Conservation (phyloP, 1,140 invertebrate species). For the Calephelis nemesis region DNA sequence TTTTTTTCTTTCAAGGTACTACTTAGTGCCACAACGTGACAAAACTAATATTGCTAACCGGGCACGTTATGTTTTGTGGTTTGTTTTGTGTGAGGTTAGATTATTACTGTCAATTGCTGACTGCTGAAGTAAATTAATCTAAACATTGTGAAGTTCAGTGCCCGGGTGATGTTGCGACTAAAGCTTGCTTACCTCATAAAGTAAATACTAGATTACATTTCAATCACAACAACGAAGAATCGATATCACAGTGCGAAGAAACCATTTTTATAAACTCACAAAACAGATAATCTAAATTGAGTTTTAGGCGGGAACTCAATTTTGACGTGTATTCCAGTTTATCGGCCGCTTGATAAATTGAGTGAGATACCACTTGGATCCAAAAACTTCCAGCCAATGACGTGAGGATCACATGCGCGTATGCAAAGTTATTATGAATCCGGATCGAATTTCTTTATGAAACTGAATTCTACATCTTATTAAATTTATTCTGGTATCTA, state of each 20-base stretch:
- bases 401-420: constrained; percentile 14
- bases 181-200: too few relatives aligned
- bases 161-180: too few relatives aligned
- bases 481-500: too few relatives aligned
- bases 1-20: too few relatives aligned
- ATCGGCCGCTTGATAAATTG: constrained; percentile 70
- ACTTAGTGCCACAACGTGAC: too few relatives aligned
- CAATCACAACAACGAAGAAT: constrained; percentile 8
- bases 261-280: constrained; percentile 68
- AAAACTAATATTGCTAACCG: too few relatives aligned
- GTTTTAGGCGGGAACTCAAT: constrained; percentile 75
- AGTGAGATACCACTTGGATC: constrained; percentile 51
- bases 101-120: too few relatives aligned
- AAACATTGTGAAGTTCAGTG: too few relatives aligned
- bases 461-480: neutral
- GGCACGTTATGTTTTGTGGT: too few relatives aligned
- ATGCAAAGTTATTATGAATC: constrained; percentile 24
- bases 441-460: constrained; percentile 6
- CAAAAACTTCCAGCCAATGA: constrained; percentile 24
- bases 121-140: too few relatives aligned
- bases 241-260: constrained; percentile 35
- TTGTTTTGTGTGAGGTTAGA: too few relatives aligned
- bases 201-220: too few relatives aligned
- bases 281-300: constrained; percentile 76
- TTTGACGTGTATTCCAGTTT: constrained; percentile 71